Evolutionary conservation across 2,888 invertebrate genomes (phyloP), one percentile per base, ranked within the genome.

Genomic region (Cheilosia impressa): DNA sequence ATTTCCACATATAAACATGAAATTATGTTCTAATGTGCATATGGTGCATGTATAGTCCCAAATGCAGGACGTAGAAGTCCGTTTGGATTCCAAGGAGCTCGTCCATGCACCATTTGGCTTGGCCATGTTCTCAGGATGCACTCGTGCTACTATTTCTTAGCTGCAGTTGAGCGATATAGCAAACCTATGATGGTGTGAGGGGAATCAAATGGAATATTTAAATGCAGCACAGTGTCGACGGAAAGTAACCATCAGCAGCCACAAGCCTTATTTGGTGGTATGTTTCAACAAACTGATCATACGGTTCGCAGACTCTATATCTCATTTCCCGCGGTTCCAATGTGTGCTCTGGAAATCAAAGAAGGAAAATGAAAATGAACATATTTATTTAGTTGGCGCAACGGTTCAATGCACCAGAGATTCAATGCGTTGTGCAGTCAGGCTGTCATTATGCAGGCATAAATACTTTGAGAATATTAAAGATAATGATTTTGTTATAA

Each of bases 71-170:
- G 19, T 24, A 38, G 24, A 58, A 58, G 66, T n/a, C 65, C 27
- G 62, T 50, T 34, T n/a, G 34, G 43, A 45, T 22, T 15, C n/a
- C 22, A 57, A 55, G 22, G 68, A 53, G 19, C 55, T 63, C 41
- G 19, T 38, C 19, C 31, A 58, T 53, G 5, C 38, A 41, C 19
- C 50, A 57, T 55, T 75, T 63, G 50, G 57, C 15, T 55, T 55
- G 69, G 62, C 55, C 47, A 77, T 60, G 27, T 57, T 22, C 38
- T 38, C 27, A 27, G 78, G 55, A 78, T 69, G 63, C 57, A 69
- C 53, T 62, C 45, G 60, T 38, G 31, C 57, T 9, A n/a, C 17
- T 66, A 38, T 65, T 47, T 65, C 75, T 66, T 66, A 34, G 55
- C 38, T 38, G 38, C 15, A 10, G 22, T 72, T 72, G 62, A 34